Base-by-base conservation (phyloP, 1,140 invertebrate species). In the Brachionus koreanus region DNA sequence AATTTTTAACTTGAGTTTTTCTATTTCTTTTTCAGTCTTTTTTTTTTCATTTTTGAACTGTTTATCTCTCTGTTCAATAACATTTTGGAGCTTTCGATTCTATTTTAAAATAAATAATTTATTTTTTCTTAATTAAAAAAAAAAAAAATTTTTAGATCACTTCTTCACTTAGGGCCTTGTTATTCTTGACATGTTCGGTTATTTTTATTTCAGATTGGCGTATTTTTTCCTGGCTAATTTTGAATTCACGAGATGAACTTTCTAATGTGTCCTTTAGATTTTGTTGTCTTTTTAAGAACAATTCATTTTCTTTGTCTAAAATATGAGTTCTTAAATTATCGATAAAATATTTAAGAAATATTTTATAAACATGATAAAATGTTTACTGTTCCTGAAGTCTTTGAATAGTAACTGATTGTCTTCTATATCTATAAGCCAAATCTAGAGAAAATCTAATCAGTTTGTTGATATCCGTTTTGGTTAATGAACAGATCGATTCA, bases 241-340 rank as follows among this genome's bases (percentile, higher is more conserved):
- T 16, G 10, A 25, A 74, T 13, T 74, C 42, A 5, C 69, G 37
- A 10, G 19, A 25, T 25, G 69, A 74, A 74, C 46, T 74, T 25
- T 74, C 69, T 13, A 74, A 46, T 33, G 69, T 29, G 3, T 74
- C 69, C 23, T 74, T 74, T 46, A 74, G 46, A 46, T 23, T 74
- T 49, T 74, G 39, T 33, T 74, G 69, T 25, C 69, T 42, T 49
- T 46, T 74, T 12, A 74, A 42, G 29, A 74, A 74, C n/a, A 74
- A 46, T 46, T 74, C 69, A 46, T 74, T 74, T 74, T 74, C 69
- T 74, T 13, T 74, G 69, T 74, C 69, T 4, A 74, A 74, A n/a
- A 46, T n/a, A 49, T 74, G 42, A 74, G 25, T 74, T 33, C 69
- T 74, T 23, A 42, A 16, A 39, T 35, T 13, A 6, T 25, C 13